Evolutionary conservation across 2,888 invertebrate genomes (phyloP), one percentile per base, ranked within the genome.

Genomic region (Uropetala carovei): DNA sequence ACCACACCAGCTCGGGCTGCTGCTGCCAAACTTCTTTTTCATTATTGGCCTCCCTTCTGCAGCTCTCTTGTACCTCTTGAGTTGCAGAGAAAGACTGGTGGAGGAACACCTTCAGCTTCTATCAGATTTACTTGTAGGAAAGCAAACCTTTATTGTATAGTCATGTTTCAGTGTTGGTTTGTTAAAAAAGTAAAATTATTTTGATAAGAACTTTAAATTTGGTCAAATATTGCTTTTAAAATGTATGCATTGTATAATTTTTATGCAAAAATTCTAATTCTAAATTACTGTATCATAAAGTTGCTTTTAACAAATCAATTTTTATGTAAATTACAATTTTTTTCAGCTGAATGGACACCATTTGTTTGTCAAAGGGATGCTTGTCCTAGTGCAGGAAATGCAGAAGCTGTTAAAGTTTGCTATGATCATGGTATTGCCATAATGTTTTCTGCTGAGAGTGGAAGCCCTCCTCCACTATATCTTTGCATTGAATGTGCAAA

Each of bases 401-500:
- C 98, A 0, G 98, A 98, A 95, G 98, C 98, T 0, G 98, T 98
- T 85, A 98, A 99, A 96, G 98, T 99, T 94, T 99, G 99, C 95
- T 98, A 98, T 95, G 98, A 99, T 95, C 99, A 99, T 95, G 97
- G 97, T 94, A 97, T 98, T 94, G 98, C 98, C 94, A 98, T 98
- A 93, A 97, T 97, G 30, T 98, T 98, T 95, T 97, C 98, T 0
- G 93, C 94, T 16, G 92, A 92, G 68, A 97, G 97, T 0, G 98
- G 98, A 95, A 97, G 97, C 92, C 98, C 99, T 0, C 99, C 99
- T 27, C 99, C 99, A 0, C 96, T 99, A 14, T 99, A 99, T 94
- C 96, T 99, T 5, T 99, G 99, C 95, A 98, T 99, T 93, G 99
- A 99, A 95, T 99, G 99, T 95, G 98, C 98, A 83, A 98, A 98